Percentiles rank a stretch among this genome's conserved stretches.
Conservation (phyloP, 2,797 vertebrate species). For the Silurus lanzhouensis region DNA sequence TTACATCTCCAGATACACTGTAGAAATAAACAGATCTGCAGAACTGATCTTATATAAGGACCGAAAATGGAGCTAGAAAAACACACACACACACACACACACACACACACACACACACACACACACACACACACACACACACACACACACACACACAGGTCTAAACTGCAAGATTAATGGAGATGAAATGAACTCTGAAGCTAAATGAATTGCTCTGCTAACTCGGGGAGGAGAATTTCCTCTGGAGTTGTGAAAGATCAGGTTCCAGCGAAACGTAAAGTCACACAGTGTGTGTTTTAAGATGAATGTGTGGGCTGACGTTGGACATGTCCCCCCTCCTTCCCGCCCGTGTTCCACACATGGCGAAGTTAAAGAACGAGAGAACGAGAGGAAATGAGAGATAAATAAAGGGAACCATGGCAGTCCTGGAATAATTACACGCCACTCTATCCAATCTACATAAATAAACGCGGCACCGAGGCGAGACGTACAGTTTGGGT, state of each 20-base stretch:
- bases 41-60: conserved; percentile 68
- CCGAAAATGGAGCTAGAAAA: conserved; percentile 53
- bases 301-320: conserved; percentile 67
- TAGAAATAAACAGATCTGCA: conserved; percentile 76
- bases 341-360: conserved; percentile 9
- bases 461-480: conserved; percentile 73
- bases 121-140: conserved; percentile 17
- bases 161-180: conserved; percentile 48
- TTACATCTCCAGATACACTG: conserved; percentile 74
- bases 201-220: conserved; percentile 50
- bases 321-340: conserved; percentile 39
- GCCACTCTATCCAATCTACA: conserved; percentile 77
- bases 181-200: conserved; percentile 46
- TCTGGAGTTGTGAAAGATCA: conserved; percentile 46
- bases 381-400: conserved; percentile 66
- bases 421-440: conserved; percentile 72
- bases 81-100: conserved; percentile 18
- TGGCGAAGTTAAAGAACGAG: conserved; percentile 48
- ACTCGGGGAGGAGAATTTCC: conserved; percentile 52
- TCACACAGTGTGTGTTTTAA: conserved; percentile 52
- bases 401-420: conserved; percentile 76
- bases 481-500: conserved; percentile 67
- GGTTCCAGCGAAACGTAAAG: conserved; percentile 36
- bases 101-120: conserved; percentile 27
- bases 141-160: conserved; percentile 27